Conservation (phyloP, 2,797 vertebrate genomes). For the Menidia menidia region DNA sequence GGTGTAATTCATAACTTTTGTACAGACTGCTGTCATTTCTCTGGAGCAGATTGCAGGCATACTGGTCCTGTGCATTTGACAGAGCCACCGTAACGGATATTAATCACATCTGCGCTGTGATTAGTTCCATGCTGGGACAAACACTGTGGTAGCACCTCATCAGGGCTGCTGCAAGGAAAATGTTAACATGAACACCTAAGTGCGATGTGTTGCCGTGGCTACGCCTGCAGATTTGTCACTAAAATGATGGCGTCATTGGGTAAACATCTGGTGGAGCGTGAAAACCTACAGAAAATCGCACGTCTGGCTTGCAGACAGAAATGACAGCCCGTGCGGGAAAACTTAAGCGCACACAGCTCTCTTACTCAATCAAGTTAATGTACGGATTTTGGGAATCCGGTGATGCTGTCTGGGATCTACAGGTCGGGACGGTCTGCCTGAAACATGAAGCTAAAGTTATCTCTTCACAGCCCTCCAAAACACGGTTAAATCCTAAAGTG, state of each 20-base stretch:
- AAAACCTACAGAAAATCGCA: background rate
- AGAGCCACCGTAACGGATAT: conserved; percentile 4
- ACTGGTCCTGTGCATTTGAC: background rate
- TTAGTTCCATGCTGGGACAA: conserved; percentile 13
- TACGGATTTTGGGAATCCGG: background rate
- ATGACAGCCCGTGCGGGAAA: background rate
- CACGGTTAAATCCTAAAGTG: background rate
- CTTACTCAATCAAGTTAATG: background rate
- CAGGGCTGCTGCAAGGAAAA: background rate
- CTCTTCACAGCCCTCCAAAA: too few species aligned
- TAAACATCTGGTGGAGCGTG: background rate
- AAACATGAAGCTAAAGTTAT: too few species aligned
- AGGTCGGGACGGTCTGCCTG: too few species aligned
- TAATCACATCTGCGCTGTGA: conserved; percentile 10
- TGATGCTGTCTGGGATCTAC: too few species aligned
- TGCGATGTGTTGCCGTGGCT: background rate
- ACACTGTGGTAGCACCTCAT: background rate
- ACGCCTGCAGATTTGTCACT: background rate
- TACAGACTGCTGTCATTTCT: conserved; percentile 35
- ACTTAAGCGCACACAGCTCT: background rate
- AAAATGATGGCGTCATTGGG: too few species aligned
- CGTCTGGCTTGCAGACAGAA: background rate
- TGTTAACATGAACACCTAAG: background rate
- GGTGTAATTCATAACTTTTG: conserved; percentile 38
- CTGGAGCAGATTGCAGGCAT: background rate